Conservation (phyloP, 53 echinoderm and acorn worm genomes). For the Antedon mediterranea region DNA sequence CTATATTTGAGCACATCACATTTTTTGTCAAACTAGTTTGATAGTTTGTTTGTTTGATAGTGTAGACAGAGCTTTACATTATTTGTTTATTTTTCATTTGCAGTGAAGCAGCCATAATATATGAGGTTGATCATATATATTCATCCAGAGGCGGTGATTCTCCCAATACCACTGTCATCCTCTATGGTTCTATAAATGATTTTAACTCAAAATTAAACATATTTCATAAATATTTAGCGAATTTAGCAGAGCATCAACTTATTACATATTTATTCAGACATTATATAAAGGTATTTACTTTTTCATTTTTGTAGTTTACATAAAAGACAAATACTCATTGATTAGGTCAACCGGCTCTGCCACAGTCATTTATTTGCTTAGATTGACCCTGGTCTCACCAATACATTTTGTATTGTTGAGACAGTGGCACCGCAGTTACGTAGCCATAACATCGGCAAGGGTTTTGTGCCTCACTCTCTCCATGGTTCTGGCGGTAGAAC, state of each 20-base stretch:
- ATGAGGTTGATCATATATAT: constrained; percentile 61
- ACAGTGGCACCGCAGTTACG: too few species aligned
- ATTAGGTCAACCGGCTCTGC: too few species aligned
- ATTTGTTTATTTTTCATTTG: not conserved
- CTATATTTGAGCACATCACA: too few species aligned
- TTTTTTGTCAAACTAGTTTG: too few species aligned
- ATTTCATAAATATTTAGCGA: constrained; percentile 46
- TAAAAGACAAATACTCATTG: not conserved
- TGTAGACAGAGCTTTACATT: too few species aligned
- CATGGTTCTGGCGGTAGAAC: too few species aligned
- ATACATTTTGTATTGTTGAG: too few species aligned
- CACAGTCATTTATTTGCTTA: too few species aligned
- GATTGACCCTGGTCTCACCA: too few species aligned
- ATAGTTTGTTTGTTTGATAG: too few species aligned
- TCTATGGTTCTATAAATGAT: constrained; percentile 62
- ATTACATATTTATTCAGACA: constrained; percentile 80
- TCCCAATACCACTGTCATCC: constrained; percentile 40
- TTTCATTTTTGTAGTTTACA: not conserved
- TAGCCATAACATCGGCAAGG: too few species aligned
- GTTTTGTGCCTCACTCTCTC: too few species aligned
- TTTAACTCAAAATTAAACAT: constrained; percentile 26
- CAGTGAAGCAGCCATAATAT: constrained; percentile 63
- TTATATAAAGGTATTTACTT: constrained; percentile 51
- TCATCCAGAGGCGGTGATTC: constrained; percentile 30
- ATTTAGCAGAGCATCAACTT: constrained; percentile 21